Evolutionary conservation across 2,797 vertebrate genomes (phyloP).

Genomic region (Pipistrellus nathusii): DNA sequence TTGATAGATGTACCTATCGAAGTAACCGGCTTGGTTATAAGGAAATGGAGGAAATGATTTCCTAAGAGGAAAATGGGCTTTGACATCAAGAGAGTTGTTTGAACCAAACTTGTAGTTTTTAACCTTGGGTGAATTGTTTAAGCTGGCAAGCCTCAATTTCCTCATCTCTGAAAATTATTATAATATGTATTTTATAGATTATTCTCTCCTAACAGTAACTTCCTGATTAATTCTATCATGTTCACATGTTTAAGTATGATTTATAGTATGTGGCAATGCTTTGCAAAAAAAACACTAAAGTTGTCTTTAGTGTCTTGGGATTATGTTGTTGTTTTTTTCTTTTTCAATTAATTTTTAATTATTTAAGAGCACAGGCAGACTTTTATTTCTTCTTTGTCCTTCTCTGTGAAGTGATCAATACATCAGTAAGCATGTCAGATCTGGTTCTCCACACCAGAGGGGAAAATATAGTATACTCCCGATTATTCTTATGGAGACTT

Average conservation of each 20-base stretch:
- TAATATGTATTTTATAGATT: neutral
- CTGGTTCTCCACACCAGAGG: neutral
- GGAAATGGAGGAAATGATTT: neutral
- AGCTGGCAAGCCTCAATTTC: neutral
- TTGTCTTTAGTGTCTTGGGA: neutral
- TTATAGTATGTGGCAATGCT: neutral
- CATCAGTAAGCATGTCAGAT: neutral
- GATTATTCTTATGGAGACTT: neutral
- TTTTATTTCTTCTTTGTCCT: slow-evolving; percentile 20
- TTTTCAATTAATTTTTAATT: slow-evolving; percentile 23
- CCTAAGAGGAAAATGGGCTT: neutral
- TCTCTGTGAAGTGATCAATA: neutral
- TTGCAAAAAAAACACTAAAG: slow-evolving; percentile 7
- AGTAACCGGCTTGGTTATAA: neutral
- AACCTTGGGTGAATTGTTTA: slow-evolving; percentile 10
- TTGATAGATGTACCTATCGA: neutral
- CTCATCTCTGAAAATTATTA: neutral
- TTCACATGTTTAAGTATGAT: neutral
- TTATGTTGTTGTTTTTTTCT: neutral
- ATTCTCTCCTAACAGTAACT: neutral
- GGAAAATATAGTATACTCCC: slow-evolving; percentile 4
- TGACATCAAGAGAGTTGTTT: neutral
- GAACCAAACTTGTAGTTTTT: neutral
- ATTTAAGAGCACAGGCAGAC: neutral
- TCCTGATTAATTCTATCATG: neutral